Evolutionary conservation across 35 echinoderm and acorn worm species (phyloP).

Genomic region (Stichopus chloronotus): DNA sequence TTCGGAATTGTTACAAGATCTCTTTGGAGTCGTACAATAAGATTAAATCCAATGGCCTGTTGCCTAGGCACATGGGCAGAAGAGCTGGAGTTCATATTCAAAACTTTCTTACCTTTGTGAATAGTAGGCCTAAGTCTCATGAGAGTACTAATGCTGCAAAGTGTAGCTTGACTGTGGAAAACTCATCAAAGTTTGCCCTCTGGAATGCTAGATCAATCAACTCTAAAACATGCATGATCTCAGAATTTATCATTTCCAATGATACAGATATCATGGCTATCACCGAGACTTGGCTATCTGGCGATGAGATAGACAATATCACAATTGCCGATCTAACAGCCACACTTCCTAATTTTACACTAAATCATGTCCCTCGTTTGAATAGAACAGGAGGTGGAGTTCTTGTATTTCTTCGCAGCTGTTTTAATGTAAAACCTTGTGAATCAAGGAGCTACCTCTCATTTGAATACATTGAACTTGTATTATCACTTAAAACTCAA

Average conservation of each 20-base stretch:
- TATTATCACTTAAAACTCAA: neutral
- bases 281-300: slow-evolving; percentile 77
- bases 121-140: no score
- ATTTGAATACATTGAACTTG: slow-evolving; percentile 50
- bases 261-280: slow-evolving; percentile 66
- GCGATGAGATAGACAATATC: slow-evolving; percentile 63
- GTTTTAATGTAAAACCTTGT: neutral
- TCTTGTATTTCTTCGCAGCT: slow-evolving; percentile 31
- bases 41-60: no score
- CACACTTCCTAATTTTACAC: slow-evolving; percentile 53
- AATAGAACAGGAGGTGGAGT: slow-evolving; percentile 55
- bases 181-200: no score
- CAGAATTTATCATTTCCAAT: slow-evolving; percentile 54
- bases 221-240: slow-evolving; percentile 60
- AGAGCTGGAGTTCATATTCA: no score
- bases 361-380: slow-evolving; percentile 63
- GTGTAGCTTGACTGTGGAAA: no score
- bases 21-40: no score
- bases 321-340: slow-evolving; percentile 68
- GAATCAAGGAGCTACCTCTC: neutral
- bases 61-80: no score
- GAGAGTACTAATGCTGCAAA: no score
- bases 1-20: no score
- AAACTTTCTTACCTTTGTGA: no score
- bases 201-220: slow-evolving; percentile 85